Evolutionary conservation across 2,888 invertebrate species (phyloP).

Genomic region (Orthonevra nobilis): DNA sequence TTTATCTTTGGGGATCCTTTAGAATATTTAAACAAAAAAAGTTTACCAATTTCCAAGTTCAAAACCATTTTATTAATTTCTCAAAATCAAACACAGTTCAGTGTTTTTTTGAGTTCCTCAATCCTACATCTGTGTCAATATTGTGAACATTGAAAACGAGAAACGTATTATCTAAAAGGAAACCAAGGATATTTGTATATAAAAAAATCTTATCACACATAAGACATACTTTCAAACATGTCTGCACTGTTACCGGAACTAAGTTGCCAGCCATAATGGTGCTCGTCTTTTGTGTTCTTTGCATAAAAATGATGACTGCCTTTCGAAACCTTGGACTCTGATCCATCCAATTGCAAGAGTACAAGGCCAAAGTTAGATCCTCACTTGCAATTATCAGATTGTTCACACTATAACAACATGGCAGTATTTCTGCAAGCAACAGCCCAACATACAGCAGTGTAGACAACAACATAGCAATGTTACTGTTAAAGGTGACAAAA

Average conservation of each 20-base stretch:
- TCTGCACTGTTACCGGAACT: constrained; percentile 72
- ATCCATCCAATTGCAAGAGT: constrained; percentile 73
- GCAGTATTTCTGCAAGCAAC: constrained; percentile 69
- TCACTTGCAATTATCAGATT: constrained; percentile 67
- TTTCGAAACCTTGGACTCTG: constrained; percentile 71
- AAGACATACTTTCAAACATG: constrained; percentile 69
- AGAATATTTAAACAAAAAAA: too few relatives aligned
- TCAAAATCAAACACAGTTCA: too few relatives aligned
- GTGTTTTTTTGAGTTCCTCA: too few relatives aligned
- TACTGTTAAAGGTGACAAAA: constrained; percentile 54
- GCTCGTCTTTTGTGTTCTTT: constrained; percentile 71
- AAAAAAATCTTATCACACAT: background rate
- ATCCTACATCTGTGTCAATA: constrained; percentile 44
- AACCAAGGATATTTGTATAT: background rate
- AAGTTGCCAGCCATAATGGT: constrained; percentile 71
- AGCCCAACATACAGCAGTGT: constrained; percentile 55
- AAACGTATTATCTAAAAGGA: constrained; percentile 62
- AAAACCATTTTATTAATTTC: too few relatives aligned
- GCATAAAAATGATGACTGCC: constrained; percentile 73
- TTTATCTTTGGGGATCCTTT: too few relatives aligned
- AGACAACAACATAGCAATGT: constrained; percentile 41
- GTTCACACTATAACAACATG: constrained; percentile 72
- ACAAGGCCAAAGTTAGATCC: constrained; percentile 71
- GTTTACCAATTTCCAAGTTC: too few relatives aligned
- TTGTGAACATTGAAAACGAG: constrained; percentile 71